Percentiles rank a stretch among this genome's conserved stretches.
These are phyloP conservation scores for Glossophaga mutica DNA, from an alignment of 2,797 vertebrate genomes.

Conservation along the genomic window DNA sequence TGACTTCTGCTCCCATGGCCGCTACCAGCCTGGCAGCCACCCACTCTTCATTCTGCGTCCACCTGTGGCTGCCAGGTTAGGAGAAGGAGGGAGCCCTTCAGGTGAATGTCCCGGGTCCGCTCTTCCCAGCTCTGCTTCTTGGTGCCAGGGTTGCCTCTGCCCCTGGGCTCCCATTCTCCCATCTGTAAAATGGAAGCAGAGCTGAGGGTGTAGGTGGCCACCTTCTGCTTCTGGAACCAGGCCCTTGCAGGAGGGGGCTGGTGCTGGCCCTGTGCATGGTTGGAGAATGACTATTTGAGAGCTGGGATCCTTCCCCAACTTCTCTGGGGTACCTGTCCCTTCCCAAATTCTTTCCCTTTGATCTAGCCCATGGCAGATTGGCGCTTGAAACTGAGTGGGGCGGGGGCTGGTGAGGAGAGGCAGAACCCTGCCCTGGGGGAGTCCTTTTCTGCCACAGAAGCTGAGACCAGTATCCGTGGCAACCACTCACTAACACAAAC, in stretches of 20 bases:
- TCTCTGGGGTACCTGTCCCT: slow-evolving; percentile 26
- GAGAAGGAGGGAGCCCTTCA: background rate
- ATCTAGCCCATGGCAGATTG: background rate
- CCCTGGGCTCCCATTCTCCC: background rate
- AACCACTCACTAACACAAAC: slow-evolving; percentile 56
- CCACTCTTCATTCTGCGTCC: background rate
- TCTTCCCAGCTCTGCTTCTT: background rate
- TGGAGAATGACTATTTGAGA: slow-evolving; percentile 13
- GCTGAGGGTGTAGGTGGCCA: slow-evolving; percentile 2
- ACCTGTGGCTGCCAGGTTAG: background rate
- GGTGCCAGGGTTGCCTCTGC: background rate
- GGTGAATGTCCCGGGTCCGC: background rate
- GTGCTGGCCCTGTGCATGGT: background rate
- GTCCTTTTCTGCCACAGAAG: slow-evolving; percentile 63
- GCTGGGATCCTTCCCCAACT: background rate
- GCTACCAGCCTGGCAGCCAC: background rate
- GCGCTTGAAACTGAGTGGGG: background rate
- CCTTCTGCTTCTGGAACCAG: slow-evolving; percentile 6
- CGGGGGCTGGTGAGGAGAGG: slow-evolving; percentile 16
- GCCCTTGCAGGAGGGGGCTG: background rate
- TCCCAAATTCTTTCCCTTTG: background rate
- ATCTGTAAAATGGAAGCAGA: slow-evolving; percentile 23
- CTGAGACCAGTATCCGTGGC: slow-evolving; percentile 59
- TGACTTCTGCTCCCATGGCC: background rate
- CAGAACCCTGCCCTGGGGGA: slow-evolving; percentile 60